Conservation (phyloP, 64 coral and sea anemone species). For the Pocillopora damicornis region DNA sequence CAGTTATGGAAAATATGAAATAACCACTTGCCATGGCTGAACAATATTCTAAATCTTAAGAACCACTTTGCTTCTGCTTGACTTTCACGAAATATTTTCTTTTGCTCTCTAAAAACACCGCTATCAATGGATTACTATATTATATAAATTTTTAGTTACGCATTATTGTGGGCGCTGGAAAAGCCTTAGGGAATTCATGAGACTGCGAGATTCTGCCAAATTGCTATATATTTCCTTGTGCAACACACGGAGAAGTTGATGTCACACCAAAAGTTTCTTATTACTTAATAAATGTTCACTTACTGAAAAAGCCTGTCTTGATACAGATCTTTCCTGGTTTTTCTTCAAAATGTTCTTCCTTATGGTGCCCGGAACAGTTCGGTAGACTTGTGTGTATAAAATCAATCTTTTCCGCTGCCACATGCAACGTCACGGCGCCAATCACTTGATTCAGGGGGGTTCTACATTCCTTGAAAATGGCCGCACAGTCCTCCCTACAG, state of each 20-base stretch:
- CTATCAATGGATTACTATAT: too few species aligned
- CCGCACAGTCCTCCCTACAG: constrained; percentile 78
- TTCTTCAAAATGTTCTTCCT: constrained; percentile 13
- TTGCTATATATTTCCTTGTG: neutral
- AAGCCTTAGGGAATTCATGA: too few species aligned
- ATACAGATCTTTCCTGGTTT: constrained; percentile 53
- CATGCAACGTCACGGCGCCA: constrained; percentile 52
- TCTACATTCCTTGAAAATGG: constrained; percentile 64
- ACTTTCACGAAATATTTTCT: too few species aligned
- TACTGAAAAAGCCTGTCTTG: constrained; percentile 81
- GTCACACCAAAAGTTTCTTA: too few species aligned
- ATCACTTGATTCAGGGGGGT: constrained; percentile 47
- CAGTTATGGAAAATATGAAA: constrained; percentile 59
- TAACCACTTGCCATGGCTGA: constrained; percentile 44
- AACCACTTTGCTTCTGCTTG: too few species aligned
- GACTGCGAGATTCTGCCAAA: too few species aligned
- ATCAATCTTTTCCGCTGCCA: constrained; percentile 25
- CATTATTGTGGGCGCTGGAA: too few species aligned
- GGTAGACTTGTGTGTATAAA: constrained; percentile 79
- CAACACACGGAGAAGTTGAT: too few species aligned
- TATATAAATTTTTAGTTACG: too few species aligned
- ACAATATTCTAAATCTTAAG: neutral
- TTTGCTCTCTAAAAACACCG: too few species aligned
- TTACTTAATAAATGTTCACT: constrained; percentile 20
- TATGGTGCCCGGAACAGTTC: constrained; percentile 54